These are phyloP conservation scores for Caenorhabditis macrosperma DNA, from an alignment of 2,888 invertebrate species.

Conservation along the genomic window DNA sequence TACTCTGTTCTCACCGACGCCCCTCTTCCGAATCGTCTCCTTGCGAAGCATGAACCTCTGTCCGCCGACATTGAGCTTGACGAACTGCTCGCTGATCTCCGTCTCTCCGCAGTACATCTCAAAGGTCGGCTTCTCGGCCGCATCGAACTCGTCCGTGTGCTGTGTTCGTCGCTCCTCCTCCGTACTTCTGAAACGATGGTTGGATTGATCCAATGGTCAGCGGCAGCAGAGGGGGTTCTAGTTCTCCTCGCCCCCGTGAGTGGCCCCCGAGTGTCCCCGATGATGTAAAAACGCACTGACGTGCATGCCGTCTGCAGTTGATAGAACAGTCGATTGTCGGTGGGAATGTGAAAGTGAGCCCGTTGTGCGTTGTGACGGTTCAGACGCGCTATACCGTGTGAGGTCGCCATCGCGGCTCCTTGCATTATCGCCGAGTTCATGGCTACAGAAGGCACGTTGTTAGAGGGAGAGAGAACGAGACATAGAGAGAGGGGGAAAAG, in stretches of 20 bases:
- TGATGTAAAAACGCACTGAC: slow-evolving; percentile 55
- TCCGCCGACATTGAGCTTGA: slow-evolving; percentile 76
- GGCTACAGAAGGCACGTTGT: no score
- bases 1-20: slow-evolving; percentile 61
- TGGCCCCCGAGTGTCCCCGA: neutral
- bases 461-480: neutral
- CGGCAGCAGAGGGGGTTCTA: no score
- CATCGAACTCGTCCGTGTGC: slow-evolving; percentile 31
- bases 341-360: slow-evolving; percentile 46
- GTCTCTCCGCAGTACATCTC: slow-evolving; percentile 58
- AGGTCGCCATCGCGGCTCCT: slow-evolving; percentile 73
- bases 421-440: slow-evolving; percentile 75
- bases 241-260: no score
- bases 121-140: slow-evolving; percentile 34
- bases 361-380: slow-evolving; percentile 69
- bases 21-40: slow-evolving; percentile 68
- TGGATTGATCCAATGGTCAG: no score
- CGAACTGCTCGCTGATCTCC: slow-evolving; percentile 63
- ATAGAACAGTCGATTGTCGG: slow-evolving; percentile 56
- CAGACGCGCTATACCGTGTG: slow-evolving; percentile 74
- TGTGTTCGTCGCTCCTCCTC: slow-evolving; percentile 36
- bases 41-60: slow-evolving; percentile 70
- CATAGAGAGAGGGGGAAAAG: neutral
- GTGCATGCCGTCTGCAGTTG: slow-evolving; percentile 59
- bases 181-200: slow-evolving; percentile 32